Conservation (phyloP, 1,140 invertebrate species). For the Papilio aristodemus region DNA sequence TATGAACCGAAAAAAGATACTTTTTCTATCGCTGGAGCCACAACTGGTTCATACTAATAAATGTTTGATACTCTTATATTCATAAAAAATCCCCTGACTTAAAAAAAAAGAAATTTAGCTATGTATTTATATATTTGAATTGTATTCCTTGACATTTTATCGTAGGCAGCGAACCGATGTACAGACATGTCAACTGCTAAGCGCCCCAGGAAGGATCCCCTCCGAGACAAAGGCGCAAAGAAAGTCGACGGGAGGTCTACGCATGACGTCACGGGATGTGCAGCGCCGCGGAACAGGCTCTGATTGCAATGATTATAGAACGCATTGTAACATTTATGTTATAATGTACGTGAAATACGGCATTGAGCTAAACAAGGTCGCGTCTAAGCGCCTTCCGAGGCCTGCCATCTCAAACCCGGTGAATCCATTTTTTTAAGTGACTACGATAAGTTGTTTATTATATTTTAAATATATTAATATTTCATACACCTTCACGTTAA, state of each 20-base stretch:
- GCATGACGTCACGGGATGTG: conserved; percentile 18
- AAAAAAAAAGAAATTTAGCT: background rate
- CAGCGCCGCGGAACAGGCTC: conserved; percentile 27
- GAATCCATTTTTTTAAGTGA: too few relatives aligned
- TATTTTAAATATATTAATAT: background rate
- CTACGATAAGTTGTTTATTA: too few relatives aligned
- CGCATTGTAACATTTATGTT: conserved; percentile 35
- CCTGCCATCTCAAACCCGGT: too few relatives aligned
- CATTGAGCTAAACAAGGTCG: too few relatives aligned
- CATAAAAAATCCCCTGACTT: too few relatives aligned
- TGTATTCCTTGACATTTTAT: conserved; percentile 3
- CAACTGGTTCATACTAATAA: too few relatives aligned
- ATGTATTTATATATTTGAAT: background rate
- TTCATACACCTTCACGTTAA: background rate
- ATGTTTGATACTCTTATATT: too few relatives aligned
- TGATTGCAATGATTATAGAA: conserved; percentile 20
- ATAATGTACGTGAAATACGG: background rate
- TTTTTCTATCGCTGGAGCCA: too few relatives aligned
- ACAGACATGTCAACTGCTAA: conserved; percentile 8
- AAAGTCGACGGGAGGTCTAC: conserved; percentile 3
- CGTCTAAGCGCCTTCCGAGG: too few relatives aligned
- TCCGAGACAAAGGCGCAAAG: conserved; percentile 23
- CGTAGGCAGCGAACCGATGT: background rate
- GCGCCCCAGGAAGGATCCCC: conserved; percentile 6
- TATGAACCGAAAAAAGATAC: too few relatives aligned